These are phyloP conservation scores for Crambe crambe DNA, from an alignment of 37 sponge, comb jelly and placozoan genomes.

Conservation along the genomic window DNA sequence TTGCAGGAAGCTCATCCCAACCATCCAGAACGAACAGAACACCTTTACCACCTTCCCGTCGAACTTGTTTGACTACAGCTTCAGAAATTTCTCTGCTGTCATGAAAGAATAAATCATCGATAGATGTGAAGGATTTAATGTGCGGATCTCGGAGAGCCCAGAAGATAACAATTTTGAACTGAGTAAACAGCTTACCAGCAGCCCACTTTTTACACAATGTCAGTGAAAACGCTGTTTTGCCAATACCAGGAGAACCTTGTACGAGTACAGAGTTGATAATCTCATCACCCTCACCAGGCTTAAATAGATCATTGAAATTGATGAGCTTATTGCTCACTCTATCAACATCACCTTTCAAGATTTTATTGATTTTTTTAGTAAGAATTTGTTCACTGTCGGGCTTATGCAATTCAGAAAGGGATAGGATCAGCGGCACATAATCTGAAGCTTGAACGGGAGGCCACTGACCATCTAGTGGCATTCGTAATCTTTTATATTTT, in stretches of 20 bases:
- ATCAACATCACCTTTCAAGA: background rate
- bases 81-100: background rate
- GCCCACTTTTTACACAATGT: slow-evolving; percentile 7
- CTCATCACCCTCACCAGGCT: background rate
- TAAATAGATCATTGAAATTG: background rate
- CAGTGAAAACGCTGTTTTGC: background rate
- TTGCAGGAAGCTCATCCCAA: slow-evolving; percentile 21
- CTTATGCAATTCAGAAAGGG: background rate
- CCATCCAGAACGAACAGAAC: slow-evolving; percentile 16
- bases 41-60: slow-evolving; percentile 1
- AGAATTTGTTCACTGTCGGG: background rate
- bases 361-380: background rate
- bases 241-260: slow-evolving; percentile 3
- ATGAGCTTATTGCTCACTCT: background rate
- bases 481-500: background rate
- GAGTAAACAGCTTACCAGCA: background rate
- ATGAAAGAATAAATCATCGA: slow-evolving; percentile 1
- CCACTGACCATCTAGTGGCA: slow-evolving; percentile 9
- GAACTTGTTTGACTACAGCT: background rate
- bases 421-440: background rate
- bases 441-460: slow-evolving; percentile 2
- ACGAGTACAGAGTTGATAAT: background rate
- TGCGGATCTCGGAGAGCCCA: slow-evolving; percentile 5
- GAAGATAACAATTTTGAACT: background rate
- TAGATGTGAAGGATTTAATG: background rate